phyloP scores from a whole-genome alignment of 1,140 invertebrate genomes.

The Eueides isabella region DNA sequence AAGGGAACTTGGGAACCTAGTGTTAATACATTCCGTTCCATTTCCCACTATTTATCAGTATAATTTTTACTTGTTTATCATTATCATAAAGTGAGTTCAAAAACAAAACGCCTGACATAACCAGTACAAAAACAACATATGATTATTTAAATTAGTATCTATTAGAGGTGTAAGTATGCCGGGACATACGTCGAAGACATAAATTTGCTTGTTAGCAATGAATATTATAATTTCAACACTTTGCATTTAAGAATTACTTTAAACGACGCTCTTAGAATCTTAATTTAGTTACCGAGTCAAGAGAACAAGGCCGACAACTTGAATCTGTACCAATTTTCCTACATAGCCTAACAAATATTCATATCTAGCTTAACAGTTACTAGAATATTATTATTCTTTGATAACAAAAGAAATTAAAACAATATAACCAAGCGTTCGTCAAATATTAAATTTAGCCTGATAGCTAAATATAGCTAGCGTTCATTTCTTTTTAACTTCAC shows the following conservation, averaged over 20 bases:
- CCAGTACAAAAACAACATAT: neutral
- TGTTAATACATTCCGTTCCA: too few relatives aligned
- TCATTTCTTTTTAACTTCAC: too few relatives aligned
- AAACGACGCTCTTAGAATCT: slow-evolving; percentile 26
- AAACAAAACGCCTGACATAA: neutral
- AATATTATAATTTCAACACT: slow-evolving; percentile 36
- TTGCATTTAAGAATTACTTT: slow-evolving; percentile 37
- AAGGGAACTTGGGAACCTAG: too few relatives aligned
- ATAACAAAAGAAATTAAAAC: neutral
- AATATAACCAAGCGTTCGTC: too few relatives aligned
- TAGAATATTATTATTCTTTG: neutral
- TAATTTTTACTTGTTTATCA: neutral
- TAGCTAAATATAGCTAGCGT: too few relatives aligned
- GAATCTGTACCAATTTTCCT: slow-evolving; percentile 17
- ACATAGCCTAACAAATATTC: too few relatives aligned
- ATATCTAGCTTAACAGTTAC: neutral
- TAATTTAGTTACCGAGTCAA: slow-evolving; percentile 23
- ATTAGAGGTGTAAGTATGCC: slow-evolving; percentile 6
- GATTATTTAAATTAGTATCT: neutral
- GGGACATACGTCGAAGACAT: neutral
- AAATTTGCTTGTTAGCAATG: slow-evolving; percentile 1
- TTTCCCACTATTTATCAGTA: too few relatives aligned
- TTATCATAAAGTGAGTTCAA: neutral
- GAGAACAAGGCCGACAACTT: slow-evolving; percentile 33
- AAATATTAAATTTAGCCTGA: too few relatives aligned